A percentile compares a stretch with the other conserved stretches of the same genome.
Conservation (phyloP, 2,113 vertebrate genomes). For the Protobothrops mucrosquamatus region DNA sequence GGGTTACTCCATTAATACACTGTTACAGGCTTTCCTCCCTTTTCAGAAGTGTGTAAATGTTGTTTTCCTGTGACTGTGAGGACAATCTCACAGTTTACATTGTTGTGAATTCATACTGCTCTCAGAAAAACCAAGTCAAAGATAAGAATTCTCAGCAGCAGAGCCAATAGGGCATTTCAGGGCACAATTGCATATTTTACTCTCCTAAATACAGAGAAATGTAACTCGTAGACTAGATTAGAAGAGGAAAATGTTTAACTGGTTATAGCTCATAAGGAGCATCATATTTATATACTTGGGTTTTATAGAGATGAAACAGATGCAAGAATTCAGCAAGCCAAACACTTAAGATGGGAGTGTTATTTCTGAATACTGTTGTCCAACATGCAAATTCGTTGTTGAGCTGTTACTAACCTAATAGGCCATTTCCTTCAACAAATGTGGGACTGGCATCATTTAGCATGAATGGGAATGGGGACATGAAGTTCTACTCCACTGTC, state of each 20-base stretch:
- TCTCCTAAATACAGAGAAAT: background rate
- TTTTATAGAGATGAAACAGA: background rate
- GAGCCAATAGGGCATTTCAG: constrained; percentile 1
- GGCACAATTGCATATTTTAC: background rate
- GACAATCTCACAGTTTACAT: constrained; percentile 19
- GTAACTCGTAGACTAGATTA: background rate
- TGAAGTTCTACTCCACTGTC: background rate
- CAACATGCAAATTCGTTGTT: background rate
- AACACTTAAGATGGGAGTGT: background rate
- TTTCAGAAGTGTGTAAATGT: constrained; percentile 30
- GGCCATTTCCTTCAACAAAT: background rate
- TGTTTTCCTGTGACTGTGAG: constrained; percentile 5
- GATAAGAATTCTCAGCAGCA: background rate
- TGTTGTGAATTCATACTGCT: constrained; percentile 8
- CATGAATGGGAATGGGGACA: background rate
- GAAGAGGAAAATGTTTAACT: background rate
- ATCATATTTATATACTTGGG: background rate
- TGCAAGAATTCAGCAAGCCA: background rate
- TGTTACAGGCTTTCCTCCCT: background rate
- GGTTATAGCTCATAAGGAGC: background rate
- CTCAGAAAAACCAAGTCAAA: constrained; percentile 35
- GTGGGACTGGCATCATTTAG: background rate
- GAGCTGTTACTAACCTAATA: background rate
- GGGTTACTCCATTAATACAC: background rate
- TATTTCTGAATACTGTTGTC: background rate